A percentile compares a stretch with the other conserved stretches of the same genome.
phyloP scores from a whole-genome alignment of 2,888 invertebrate species.

The Teleiodes luculella region DNA sequence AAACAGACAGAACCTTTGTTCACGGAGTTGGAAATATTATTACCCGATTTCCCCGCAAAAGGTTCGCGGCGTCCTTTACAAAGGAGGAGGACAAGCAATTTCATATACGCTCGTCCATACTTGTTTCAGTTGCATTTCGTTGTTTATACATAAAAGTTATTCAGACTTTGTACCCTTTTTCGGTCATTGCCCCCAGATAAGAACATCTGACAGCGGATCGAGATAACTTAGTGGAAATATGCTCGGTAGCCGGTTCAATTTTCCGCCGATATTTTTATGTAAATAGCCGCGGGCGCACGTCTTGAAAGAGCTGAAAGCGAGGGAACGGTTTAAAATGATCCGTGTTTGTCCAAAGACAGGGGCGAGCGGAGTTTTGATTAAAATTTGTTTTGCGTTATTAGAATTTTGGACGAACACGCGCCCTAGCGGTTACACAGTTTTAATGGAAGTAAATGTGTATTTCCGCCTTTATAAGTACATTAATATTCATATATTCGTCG shows the following conservation, averaged over 20 bases:
- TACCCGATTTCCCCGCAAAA: slow-evolving; percentile 59
- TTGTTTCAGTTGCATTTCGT: slow-evolving; percentile 46
- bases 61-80: slow-evolving; percentile 42
- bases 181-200: slow-evolving; percentile 28
- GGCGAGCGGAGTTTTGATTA: slow-evolving; percentile 21
- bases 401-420: background rate
- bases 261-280: slow-evolving; percentile 48
- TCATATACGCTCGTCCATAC: slow-evolving; percentile 45
- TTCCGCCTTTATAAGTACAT: slow-evolving; percentile 4
- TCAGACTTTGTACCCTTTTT: slow-evolving; percentile 37
- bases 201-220: slow-evolving; percentile 13
- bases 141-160: slow-evolving; percentile 53
- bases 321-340: slow-evolving; percentile 7
- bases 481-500: slow-evolving; percentile 18
- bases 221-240: slow-evolving; percentile 32
- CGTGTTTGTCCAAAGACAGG: slow-evolving; percentile 11
- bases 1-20: slow-evolving; percentile 55
- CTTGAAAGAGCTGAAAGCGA: background rate
- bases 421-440: slow-evolving; percentile 2
- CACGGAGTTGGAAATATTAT: slow-evolving; percentile 68
- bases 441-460: slow-evolving; percentile 9
- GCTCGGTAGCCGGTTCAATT: slow-evolving; percentile 36
- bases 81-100: slow-evolving; percentile 49
- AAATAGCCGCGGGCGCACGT: slow-evolving; percentile 29
- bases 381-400: slow-evolving; percentile 13